These are phyloP conservation scores for Calycopis cecrops DNA, from an alignment of 1,140 invertebrate genomes.

Conservation along the genomic window DNA sequence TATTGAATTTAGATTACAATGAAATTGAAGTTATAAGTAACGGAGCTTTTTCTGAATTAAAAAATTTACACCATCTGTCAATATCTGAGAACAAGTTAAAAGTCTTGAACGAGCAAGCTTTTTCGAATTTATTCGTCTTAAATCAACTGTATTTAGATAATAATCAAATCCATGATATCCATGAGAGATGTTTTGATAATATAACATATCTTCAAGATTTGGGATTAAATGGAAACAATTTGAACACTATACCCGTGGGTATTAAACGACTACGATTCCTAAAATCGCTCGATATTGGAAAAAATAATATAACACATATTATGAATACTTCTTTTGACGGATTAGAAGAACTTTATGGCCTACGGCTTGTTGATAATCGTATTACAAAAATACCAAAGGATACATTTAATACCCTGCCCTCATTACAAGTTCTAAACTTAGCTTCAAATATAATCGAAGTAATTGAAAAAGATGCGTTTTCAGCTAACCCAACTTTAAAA, in stretches of 20 bases:
- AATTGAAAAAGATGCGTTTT: conserved; percentile 81
- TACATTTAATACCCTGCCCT: conserved; percentile 79
- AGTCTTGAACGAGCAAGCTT: conserved; percentile 81
- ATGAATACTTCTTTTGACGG: conserved; percentile 79
- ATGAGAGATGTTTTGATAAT: conserved; percentile 85
- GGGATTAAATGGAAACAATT: conserved; percentile 84
- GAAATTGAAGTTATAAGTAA: conserved; percentile 83
- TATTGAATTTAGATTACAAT: conserved; percentile 86
- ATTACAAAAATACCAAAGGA: conserved; percentile 80
- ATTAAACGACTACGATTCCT: conserved; percentile 81
- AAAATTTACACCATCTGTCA: conserved; percentile 84
- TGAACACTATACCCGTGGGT: conserved; percentile 83
- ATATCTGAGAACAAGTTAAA: conserved; percentile 84
- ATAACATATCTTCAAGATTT: conserved; percentile 87
- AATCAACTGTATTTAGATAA: conserved; percentile 84
- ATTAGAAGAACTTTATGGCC: conserved; percentile 78
- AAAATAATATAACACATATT: conserved; percentile 81
- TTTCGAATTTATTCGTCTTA: conserved; percentile 84
- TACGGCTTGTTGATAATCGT: conserved; percentile 80
- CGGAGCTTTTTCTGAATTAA: conserved; percentile 83
- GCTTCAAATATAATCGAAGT: conserved; percentile 81
- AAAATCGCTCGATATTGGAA: conserved; percentile 86
- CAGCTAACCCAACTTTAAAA: conserved; percentile 79
- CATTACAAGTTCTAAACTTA: conserved; percentile 81
- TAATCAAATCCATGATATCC: conserved; percentile 81